Base-by-base conservation (phyloP, 2,888 invertebrate species). In the Ophion ellenae region DNA sequence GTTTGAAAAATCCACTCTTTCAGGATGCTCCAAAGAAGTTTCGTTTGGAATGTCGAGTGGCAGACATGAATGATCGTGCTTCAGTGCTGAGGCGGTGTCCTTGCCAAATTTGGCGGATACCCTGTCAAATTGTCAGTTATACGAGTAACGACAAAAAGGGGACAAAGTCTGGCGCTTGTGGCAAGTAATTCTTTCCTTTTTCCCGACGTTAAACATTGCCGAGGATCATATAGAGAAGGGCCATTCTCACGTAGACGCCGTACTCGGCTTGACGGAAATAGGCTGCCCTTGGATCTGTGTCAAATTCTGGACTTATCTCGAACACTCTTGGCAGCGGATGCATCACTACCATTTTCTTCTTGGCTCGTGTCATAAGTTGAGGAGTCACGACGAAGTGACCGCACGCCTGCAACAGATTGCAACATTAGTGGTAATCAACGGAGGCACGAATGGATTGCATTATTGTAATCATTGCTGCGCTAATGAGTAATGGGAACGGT, bases 211-310 rank as follows among this genome's bases (percentile, higher is more conserved):
- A 77, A 24, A 57, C 57, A 10, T 91, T 90, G 75, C 98, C 98
- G 17, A 98, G 95, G 2, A 99, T 97, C 96, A 98, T 97, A 1
- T 99, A 97, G 24, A 99, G 95, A 2, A 99, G 95, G 0, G 99
- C 99, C 99, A 99, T 99, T 76, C 99, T 96, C 24, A 99, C 98
- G 92, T 98, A 99, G 97, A 99, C 98, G 87, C 99, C 99, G 92
- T 98, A 98, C 94, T 99, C 99, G 0, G 99, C 99, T 95, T 99
- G 99, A 28, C 99, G 96, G 96, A 99, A 99, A 94, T 99, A 99
- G 0, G 99, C 99, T 0, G 99, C 99, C 74, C 99, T 95, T 0
- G 99, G 98, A 94, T 99, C 99, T 0, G 97, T 97, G 94, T 99
- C 99, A 90, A 99, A 98, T 89, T 99, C 98, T 0, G 97, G 95